A percentile compares a stretch with the other conserved stretches of the same genome.
Evolutionary conservation across 2,888 invertebrate species (phyloP).

Genomic region (Dryadula phaetusa): DNA sequence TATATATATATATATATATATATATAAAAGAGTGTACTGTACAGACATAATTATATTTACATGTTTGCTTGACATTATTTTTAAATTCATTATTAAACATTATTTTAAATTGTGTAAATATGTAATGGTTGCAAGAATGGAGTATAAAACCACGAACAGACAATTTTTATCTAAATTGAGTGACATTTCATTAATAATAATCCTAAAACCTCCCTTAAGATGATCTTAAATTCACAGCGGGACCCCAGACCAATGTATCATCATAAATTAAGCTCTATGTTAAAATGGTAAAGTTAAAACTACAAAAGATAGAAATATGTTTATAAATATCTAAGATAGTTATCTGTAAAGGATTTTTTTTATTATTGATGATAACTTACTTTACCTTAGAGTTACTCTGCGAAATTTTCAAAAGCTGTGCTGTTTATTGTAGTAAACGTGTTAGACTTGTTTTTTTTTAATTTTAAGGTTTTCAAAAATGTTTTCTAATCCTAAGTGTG

Average conservation of each 20-base stretch:
- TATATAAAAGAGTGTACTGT: too few relatives aligned
- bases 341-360: constrained; percentile 46
- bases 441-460: too few relatives aligned
- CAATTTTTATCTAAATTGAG: constrained; percentile 38
- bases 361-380: constrained; percentile 81
- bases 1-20: too few relatives aligned
- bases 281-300: neutral
- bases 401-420: constrained; percentile 14
- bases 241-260: constrained; percentile 49
- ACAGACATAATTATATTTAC: neutral
- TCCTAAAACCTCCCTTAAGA: constrained; percentile 51
- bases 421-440: neutral
- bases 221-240: constrained; percentile 71
- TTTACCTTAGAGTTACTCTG: constrained; percentile 53
- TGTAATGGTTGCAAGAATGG: too few relatives aligned
- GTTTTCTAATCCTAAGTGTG: too few relatives aligned
- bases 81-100: too few relatives aligned
- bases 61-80: too few relatives aligned
- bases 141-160: constrained; percentile 26
- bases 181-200: constrained; percentile 77
- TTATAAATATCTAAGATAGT: constrained; percentile 30
- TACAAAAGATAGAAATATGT: neutral
- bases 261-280: constrained; percentile 13
- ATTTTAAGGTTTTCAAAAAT: too few relatives aligned
- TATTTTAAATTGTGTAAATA: too few relatives aligned